Percentiles rank a stretch among this genome's conserved stretches.
phyloP scores from a whole-genome alignment of 2,113 vertebrate species.

The Oncorhynchus clarkii region DNA sequence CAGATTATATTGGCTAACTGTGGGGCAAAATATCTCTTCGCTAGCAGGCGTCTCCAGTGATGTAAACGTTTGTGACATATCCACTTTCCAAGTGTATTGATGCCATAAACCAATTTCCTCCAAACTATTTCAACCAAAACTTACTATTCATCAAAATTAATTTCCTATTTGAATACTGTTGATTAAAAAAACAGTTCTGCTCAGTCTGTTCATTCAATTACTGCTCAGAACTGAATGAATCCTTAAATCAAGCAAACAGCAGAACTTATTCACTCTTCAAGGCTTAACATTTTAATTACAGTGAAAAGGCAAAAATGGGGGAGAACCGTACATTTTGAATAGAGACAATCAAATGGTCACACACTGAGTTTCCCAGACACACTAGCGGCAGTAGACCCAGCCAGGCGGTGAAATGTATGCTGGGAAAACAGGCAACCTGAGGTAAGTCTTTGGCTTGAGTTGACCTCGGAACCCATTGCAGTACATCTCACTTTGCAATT shows the following conservation, averaged over 20 bases:
- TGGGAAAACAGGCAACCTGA: conserved; percentile 41
- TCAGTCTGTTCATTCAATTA: background rate
- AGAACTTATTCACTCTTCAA: background rate
- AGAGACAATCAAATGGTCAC: conserved; percentile 3
- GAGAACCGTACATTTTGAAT: conserved; percentile 44
- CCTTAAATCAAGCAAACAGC: background rate
- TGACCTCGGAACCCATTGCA: conserved; percentile 1
- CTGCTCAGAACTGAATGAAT: background rate
- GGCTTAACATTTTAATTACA: background rate
- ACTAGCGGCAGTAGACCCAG: background rate
- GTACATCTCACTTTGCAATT: conserved; percentile 6
- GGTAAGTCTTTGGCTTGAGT: conserved; percentile 19
- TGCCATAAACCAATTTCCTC: too few relatives aligned
- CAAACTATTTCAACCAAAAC: too few relatives aligned
- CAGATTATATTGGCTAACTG: too few relatives aligned
- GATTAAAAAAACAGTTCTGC: too few relatives aligned
- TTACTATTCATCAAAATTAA: too few relatives aligned
- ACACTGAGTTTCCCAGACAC: conserved; percentile 24
- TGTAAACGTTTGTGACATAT: too few relatives aligned
- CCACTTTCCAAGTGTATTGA: too few relatives aligned
- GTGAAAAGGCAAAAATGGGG: conserved; percentile 35
- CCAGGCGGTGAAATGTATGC: conserved; percentile 42
- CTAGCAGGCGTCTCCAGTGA: too few relatives aligned
- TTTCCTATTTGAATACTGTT: background rate
- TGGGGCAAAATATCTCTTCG: too few relatives aligned